Evolutionary conservation across 2,888 invertebrate species (phyloP).

Genomic region (Dynastes tityus): DNA sequence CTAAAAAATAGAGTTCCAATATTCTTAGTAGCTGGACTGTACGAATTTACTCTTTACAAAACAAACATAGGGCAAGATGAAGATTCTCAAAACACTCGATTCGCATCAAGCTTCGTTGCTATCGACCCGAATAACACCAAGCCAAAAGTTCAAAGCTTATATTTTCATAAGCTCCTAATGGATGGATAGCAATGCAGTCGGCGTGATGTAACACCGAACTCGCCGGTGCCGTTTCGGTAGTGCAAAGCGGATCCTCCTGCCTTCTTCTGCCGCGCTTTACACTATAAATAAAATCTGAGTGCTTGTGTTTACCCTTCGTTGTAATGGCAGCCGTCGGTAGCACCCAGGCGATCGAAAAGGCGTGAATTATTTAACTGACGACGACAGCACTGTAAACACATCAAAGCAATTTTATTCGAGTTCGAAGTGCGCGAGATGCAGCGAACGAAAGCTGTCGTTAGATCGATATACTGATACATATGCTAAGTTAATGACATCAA

Average conservation of each 20-base stretch:
- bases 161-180: constrained; percentile 8
- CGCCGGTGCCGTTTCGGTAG: background rate
- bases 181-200: constrained; percentile 1
- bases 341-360: background rate
- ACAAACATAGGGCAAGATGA: no score
- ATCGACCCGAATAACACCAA: constrained; percentile 7
- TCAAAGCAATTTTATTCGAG: constrained; percentile 26
- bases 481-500: no score
- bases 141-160: background rate
- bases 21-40: no score
- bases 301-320: constrained; percentile 1
- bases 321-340: background rate
- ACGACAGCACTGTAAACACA: constrained; percentile 21
- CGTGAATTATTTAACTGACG: constrained; percentile 31
- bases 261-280: background rate
- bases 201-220: background rate
- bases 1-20: no score
- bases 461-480: no score
- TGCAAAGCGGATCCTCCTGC: background rate
- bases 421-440: background rate
- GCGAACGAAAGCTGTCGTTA: background rate
- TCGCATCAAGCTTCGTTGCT: constrained; percentile 4
- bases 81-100: background rate
- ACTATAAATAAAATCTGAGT: constrained; percentile 6
- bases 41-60: no score